Base-by-base conservation (phyloP, 30 jellyfish, hydroid and myxozoan species). In the Aurelia aurita complex sp. Pacific region DNA sequence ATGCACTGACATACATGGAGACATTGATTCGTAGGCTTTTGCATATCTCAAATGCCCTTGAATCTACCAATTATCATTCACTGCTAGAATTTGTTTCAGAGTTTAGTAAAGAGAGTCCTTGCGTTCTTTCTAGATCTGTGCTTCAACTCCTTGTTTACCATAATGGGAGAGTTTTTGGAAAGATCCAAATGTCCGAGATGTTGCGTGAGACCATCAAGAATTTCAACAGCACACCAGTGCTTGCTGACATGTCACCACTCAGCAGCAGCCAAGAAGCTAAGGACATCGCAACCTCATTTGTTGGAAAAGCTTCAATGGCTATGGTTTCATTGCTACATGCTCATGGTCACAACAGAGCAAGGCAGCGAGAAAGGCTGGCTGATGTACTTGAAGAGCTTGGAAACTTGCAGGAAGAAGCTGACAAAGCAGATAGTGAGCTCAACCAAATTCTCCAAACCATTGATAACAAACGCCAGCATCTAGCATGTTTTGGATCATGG, bases 401-500 rank as follows among this genome's bases (percentile, higher is more conserved):
- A n/a, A 81, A 76, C 11, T 60, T 92, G 76, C 98, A 92, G 62
- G 97, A 85, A 15, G 98, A 92, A 81, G 98, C 98, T 35, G 98
- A 92, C 84, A 88, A 86, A 62, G 96, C 92, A 38, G 98, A 92
- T 87, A 94, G 90, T 29, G 98, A 83, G 35, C 88, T 92, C 79
- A 94, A 92, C 64, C 72, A 23, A 4, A 81, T 92, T 53, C 74
- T 92, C 19, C 92, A 79, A 67, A 59, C 85, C 50, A 78, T 87
- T 42, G 98, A 92, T 77, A 60, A 79, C 85, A 92, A 92, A 88
- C 76, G 98, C 17, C 98, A 92, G 78, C 98, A 92, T 63, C 89
- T 92, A 4, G 98, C 98, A 1, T 92, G 98, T 65, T 92, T 92
- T 69, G 98, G 94, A 38, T 92, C 98, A 11, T 92, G 98, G 98